Conservation (phyloP, 2,888 invertebrate species). For the Nysson spinosus region DNA sequence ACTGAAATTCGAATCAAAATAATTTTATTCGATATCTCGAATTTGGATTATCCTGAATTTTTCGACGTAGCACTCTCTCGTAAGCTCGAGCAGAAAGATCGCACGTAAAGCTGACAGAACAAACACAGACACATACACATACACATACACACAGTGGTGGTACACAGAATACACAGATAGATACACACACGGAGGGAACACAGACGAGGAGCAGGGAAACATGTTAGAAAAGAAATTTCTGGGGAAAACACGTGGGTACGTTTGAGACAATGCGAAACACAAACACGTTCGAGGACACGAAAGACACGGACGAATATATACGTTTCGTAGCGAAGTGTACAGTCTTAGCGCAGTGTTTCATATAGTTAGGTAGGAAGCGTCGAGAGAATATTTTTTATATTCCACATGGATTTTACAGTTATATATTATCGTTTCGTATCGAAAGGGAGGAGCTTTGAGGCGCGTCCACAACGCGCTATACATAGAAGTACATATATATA, state of each 20-base stretch:
- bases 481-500: constrained; percentile 41
- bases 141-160: neutral
- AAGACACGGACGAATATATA: constrained; percentile 13
- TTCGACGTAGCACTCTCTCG: constrained; percentile 49
- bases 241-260: too few species aligned
- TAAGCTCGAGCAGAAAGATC: constrained; percentile 50
- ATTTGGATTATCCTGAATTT: constrained; percentile 26
- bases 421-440: constrained; percentile 64
- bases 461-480: constrained; percentile 56
- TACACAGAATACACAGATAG: neutral
- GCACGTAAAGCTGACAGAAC: constrained; percentile 43
- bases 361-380: constrained; percentile 68
- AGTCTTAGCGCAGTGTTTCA: constrained; percentile 66
- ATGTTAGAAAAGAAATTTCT: too few species aligned
- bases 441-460: constrained; percentile 53
- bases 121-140: constrained; percentile 5
- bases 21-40: constrained; percentile 48
- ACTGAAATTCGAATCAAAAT: too few species aligned
- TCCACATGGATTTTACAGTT: constrained; percentile 68
- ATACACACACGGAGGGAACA: neutral
- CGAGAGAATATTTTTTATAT: constrained; percentile 75
- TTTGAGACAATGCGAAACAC: too few species aligned
- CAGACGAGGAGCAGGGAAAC: neutral
- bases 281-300: constrained; percentile 1
- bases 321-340: constrained; percentile 61